These are phyloP conservation scores for Dynastes tityus DNA, from an alignment of 2,888 invertebrate species.

Conservation along the genomic window DNA sequence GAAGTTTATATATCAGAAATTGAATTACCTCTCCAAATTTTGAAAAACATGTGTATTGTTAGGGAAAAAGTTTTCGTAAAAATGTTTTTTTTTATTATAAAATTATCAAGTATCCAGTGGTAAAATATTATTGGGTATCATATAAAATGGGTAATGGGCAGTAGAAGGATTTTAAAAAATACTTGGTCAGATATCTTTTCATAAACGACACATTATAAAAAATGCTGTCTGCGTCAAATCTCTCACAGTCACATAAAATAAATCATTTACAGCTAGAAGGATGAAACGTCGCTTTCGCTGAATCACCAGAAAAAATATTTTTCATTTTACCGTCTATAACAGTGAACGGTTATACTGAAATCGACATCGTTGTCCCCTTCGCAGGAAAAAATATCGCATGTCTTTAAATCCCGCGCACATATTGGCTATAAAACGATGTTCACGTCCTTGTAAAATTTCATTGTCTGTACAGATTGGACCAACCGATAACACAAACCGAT, in stretches of 20 bases:
- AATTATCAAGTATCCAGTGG: too few species aligned
- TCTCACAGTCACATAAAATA: conserved; percentile 29
- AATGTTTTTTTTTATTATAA: too few species aligned
- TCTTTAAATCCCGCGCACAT: conserved; percentile 46
- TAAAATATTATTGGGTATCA: too few species aligned
- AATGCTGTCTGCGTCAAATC: conserved; percentile 13
- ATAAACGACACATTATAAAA: not conserved
- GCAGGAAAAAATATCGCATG: conserved; percentile 42
- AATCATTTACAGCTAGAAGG: conserved; percentile 36
- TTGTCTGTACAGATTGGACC: conserved; percentile 49
- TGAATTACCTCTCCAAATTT: too few species aligned
- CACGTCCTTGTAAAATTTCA: conserved; percentile 52
- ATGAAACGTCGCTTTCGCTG: conserved; percentile 24
- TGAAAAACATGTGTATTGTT: too few species aligned
- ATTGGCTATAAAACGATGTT: conserved; percentile 51
- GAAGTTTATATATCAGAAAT: too few species aligned
- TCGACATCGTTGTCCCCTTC: conserved; percentile 16
- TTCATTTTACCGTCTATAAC: conserved; percentile 31
- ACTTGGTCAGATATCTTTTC: not conserved
- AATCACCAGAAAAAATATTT: conserved; percentile 28
- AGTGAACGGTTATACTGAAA: conserved; percentile 28
- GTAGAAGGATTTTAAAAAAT: not conserved
- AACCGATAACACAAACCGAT: conserved; percentile 48
- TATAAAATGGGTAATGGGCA: too few species aligned
- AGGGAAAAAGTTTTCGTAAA: too few species aligned